Base-by-base conservation (phyloP, 2,797 vertebrate genomes). In the Cossypha dichroa region DNA sequence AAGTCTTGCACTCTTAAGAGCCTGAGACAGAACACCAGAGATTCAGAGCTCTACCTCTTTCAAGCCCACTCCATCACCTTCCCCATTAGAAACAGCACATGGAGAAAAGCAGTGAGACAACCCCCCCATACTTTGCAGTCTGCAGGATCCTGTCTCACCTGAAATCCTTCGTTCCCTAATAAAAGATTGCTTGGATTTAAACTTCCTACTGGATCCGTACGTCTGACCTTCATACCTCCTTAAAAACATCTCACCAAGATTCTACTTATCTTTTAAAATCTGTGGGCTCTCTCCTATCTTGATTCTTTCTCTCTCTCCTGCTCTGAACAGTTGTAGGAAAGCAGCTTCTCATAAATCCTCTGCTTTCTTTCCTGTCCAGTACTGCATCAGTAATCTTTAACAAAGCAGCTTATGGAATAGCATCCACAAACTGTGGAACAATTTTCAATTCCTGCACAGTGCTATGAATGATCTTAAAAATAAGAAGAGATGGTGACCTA, bases 341-440 rank as follows among this genome's bases (percentile, higher is more conserved):
- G 48, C 36, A 88, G 72, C 20, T 74, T 55, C 85, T 90, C 43
- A 55, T 41, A 93, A 82, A 91, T 76, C 67, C 67, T 82, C 56
- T 46, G 73, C 64, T 84, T 69, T 70, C 87, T 58, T 51, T 58
- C 52, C 72, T 67, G 55, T 48, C 55, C 79, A 85, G 13, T 18
- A 10, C 51, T 62, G 86, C 69, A 82, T 58, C 90, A 82, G 63
- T 91, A 66, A 85, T 69, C 90, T 89, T 85, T 28, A 81, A 54
- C 59, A 90, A 85, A 90, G 60, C 74, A 69, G 78, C 72, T 95
- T 88, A 85, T 11, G 4, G 0, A 92, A 64, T 0, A 83, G 51
- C 55, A 74, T 28, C 88, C 81, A 43, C 43, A 66, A 85, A 76
- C 52, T 51, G 63, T 16, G 36, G 21, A 21, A 46, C 29, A 58